These are phyloP conservation scores for Varroa destructor DNA, from an alignment of 1,140 invertebrate species.

Conservation along the genomic window DNA sequence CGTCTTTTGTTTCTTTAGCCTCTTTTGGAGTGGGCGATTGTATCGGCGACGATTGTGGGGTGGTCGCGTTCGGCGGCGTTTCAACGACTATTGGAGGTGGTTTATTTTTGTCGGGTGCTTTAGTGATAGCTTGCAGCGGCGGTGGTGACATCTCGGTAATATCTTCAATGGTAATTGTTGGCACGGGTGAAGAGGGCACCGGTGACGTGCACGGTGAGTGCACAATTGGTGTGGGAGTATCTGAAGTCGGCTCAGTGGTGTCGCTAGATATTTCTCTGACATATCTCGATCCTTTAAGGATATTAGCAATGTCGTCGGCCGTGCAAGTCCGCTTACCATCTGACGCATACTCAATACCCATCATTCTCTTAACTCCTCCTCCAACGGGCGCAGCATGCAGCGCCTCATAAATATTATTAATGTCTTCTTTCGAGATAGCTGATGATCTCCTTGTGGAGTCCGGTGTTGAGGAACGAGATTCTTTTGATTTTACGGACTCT, in stretches of 20 bases:
- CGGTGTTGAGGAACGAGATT: neutral
- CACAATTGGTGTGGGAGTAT: conserved; percentile 24
- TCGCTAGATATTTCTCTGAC: conserved; percentile 11
- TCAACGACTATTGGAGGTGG: conserved; percentile 26
- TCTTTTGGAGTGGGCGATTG: neutral
- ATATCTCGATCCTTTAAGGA: neutral
- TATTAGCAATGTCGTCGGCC: conserved; percentile 16
- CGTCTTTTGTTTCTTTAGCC: conserved; percentile 17
- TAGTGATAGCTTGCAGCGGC: conserved; percentile 10
- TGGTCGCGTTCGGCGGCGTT: neutral
- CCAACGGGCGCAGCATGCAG: neutral
- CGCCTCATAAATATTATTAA: conserved; percentile 23
- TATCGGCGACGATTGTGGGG: neutral
- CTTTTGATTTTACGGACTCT: neutral
- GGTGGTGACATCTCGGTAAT: conserved; percentile 15
- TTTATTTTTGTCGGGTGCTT: conserved; percentile 23
- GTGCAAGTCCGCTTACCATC: neutral
- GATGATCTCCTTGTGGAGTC: conserved; percentile 8
- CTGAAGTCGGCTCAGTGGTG: conserved; percentile 17
- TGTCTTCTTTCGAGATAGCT: conserved; percentile 21
- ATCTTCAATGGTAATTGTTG: conserved; percentile 14
- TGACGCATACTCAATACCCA: conserved; percentile 22
- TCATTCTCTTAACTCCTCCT: neutral
- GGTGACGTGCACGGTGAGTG: conserved; percentile 8
- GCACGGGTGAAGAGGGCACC: conserved; percentile 6